Evolutionary conservation across 2,797 vertebrate genomes (phyloP), one percentile per base, ranked within the genome.

Genomic region (Syngnathus acus): DNA sequence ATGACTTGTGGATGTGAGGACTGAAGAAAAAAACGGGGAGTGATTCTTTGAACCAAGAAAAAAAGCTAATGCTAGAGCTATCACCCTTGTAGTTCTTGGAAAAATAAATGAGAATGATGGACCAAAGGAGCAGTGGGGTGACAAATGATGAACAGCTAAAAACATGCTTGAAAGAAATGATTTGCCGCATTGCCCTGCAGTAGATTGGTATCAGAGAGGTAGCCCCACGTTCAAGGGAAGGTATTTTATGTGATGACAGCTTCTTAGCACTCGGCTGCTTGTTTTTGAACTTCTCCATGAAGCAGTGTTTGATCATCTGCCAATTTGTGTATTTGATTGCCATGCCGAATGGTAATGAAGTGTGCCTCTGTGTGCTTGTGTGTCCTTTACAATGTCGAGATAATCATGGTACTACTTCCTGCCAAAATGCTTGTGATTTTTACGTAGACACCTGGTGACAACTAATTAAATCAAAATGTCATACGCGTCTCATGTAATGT

Each of bases 381-480:
- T 64, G 62, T 64, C 43, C 21, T 48, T 43, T 51, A 50, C 26
- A 47, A 23, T 45, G 16, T 13, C 45, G n/a, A 58, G 32, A 55
- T 65, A 66, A 75, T 64, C 70, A 66, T 73, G 48, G 48, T 66
- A 64, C 72, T 78, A 74, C 74, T 80, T 80, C 75, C 83, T 43
- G 40, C 60, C 60, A 23, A 23, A 23, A 70, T 78, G 71, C 70
- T 78, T 68, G 66, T 66, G 64, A 80, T 82, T 69, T 77, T 80
- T 78, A 75, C 72, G 72, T 78, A 84, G 84, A 84, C 45, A 67
- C 78, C 79, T 81, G 71, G 82, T 85, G 82, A 87, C 80, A 75
- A 78, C 77, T 88, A 87, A 90, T 91, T 88, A 91, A 88, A 85
- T 84, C 78, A 79, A 89, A 88, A 87, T 90, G 76, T 87, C 86